phyloP scores from a whole-genome alignment of 1,140 invertebrate genomes.

The Belonocnema kinseyi region DNA sequence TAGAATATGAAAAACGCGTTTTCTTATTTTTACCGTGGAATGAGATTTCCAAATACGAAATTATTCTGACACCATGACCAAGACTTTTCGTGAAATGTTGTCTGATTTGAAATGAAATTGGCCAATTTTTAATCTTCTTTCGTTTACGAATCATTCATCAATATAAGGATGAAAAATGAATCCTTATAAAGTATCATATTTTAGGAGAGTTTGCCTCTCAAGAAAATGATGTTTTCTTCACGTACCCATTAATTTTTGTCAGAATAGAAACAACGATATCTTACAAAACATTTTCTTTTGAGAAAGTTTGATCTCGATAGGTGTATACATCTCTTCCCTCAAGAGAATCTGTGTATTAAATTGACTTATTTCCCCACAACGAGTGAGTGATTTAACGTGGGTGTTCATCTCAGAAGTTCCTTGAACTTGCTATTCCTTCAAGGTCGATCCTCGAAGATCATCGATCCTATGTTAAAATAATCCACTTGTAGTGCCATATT shows the following conservation, averaged over 20 bases:
- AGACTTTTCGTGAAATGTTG: too few species aligned
- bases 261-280: neutral
- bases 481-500: neutral
- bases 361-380: conserved; percentile 5
- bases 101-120: too few species aligned
- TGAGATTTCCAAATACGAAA: too few species aligned
- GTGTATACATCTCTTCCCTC: neutral
- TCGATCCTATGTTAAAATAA: conserved; percentile 2
- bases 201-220: neutral
- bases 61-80: too few species aligned
- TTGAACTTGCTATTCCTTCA: conserved; percentile 42
- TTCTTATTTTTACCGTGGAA: too few species aligned
- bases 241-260: too few species aligned
- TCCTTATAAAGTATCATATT: too few species aligned
- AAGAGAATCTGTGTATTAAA: conserved; percentile 2
- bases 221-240: neutral
- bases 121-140: too few species aligned
- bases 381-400: conserved; percentile 32
- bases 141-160: too few species aligned
- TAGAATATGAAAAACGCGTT: too few species aligned
- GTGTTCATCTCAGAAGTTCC: conserved; percentile 41
- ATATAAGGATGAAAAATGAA: too few species aligned
- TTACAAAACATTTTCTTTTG: conserved; percentile 9
- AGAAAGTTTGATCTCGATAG: neutral
- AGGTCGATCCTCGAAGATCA: conserved; percentile 41